A percentile compares a stretch with the other conserved stretches of the same genome.
Conservation (phyloP, 2,113 vertebrate species). For the Melierax canorus region DNA sequence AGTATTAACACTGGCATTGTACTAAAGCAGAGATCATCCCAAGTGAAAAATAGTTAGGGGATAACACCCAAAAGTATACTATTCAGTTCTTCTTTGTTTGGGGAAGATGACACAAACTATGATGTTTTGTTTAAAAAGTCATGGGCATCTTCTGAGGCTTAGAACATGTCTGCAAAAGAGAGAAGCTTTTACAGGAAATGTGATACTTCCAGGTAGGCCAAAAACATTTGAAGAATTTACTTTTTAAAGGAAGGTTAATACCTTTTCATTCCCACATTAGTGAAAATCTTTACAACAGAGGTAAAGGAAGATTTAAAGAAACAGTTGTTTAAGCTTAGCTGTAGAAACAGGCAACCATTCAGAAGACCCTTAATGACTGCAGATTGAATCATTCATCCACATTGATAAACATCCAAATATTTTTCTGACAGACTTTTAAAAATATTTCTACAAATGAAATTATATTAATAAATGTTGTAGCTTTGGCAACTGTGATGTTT, state of each 20-base stretch:
- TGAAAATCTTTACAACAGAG: neutral
- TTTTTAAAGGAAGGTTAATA: neutral
- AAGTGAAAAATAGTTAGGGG: neutral
- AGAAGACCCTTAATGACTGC: neutral
- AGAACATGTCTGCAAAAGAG: neutral
- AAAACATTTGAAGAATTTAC: neutral
- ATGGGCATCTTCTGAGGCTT: neutral
- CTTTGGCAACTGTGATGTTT: neutral
- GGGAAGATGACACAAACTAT: neutral
- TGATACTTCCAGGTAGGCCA: neutral
- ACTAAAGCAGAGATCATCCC: neutral
- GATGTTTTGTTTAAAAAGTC: neutral
- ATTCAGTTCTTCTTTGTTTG: neutral
- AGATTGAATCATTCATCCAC: neutral
- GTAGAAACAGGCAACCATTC: neutral
- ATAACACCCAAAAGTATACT: neutral
- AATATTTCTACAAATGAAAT: neutral
- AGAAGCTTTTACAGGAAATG: neutral
- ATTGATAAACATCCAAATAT: neutral
- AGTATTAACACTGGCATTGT: neutral
- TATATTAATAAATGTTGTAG: neutral
- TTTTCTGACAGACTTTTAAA: neutral
- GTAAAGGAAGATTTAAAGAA: neutral
- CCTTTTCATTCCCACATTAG: neutral
- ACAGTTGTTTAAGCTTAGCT: neutral